Evolutionary conservation across 2,888 invertebrate genomes (phyloP), one percentile per base, ranked within the genome.

Genomic region (Lasius fuliginosus): DNA sequence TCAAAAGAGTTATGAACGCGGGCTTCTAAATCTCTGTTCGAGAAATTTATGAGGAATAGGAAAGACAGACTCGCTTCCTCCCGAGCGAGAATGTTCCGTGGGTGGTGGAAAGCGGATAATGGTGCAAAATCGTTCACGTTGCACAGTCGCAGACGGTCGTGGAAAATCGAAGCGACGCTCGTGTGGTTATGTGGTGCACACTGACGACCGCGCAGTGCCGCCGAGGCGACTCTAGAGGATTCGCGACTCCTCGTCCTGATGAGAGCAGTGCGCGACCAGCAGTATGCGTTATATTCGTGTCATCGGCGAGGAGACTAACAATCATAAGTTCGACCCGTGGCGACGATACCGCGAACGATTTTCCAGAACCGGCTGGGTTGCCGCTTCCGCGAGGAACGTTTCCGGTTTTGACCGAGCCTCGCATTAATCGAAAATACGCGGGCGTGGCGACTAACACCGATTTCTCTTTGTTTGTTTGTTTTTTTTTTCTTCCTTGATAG

Each of bases 161-260:
- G 82, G 89, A 91, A 90, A 88, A 92, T 92, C 91, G 90, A 91
- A 90, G 87, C 36, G 76, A 46, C 71, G 58, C 23, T 23, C 75
- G 42, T 79, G 76, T 85, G 92, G 33, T 23, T 33, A 86, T 88
- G 60, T 82, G 83, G 12, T 81, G 83, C 79, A 86, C 71, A 83
- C 85, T 85, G 81, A 85, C 85, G 56, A 36, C 1, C 30, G 23
- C 73, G 27, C 75, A 49, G 79, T 81, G 75, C 36, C 60, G 9
- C 27, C 60, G 79, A 30, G 60, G 33, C 60, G 60, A 74, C 15
- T 23, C 27, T 33, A 27, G 76, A 60, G 46, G 33, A 69, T 40
- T 18, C 36, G 46, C 46, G 46, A 12, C 3, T 81, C 4, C 18
- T 79, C 75, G 23, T 79, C 75, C 79, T 58, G 33, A 30, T 15